Base-by-base conservation (phyloP, 1,140 invertebrate species). In the Listronotus oregonensis region DNA sequence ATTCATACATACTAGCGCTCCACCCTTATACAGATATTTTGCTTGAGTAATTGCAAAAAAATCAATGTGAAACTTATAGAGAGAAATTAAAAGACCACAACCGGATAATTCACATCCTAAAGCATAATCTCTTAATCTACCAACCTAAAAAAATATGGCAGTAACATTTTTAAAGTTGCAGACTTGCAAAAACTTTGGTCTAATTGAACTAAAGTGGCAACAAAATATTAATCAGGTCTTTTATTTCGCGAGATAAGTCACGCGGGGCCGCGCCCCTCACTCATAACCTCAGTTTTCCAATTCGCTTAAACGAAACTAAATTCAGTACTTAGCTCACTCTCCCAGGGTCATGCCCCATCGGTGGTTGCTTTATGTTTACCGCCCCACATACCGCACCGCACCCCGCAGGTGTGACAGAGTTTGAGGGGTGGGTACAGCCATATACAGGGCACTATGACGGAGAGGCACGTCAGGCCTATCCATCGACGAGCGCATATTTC, bases 341-440 rank as follows among this genome's bases (percentile, higher is more conserved):
- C 63, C 63, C 63, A 65, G 15, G 63, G 63, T 65, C 63, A 65
- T 65, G 63, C 63, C 21, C 46, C 55, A n/a, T 65, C 63, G 18
- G 54, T n/a, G 71, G 71, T 71, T 27, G 67, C 63, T 61, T 66
- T 87, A n/a, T n/a, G 94, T 64, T 86, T 84, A 0, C 91, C 92
- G n/a, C 93, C 93, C 69, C 92, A 93, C 27, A 93, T 76, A 17
- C 89, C 88, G 73, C 90, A 92, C 6, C 84, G 82, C 58, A 90
- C 84, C 46, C 92, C 91, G 71, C 91, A 91, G 81, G 86, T 85
- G 80, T 97, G 94, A 74, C 91, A 90, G 64, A 90, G 89, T 67
- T 88, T 86, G 17, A 95, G 84, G n/a, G 92, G 94, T 71, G 91
- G 86, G 82, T 97, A 97, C 80, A 93, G 93, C 86, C 94, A 97